Evolutionary conservation across 2,113 vertebrate species (phyloP).

Genomic region (Xenopus tropicalis): UCB_Xtro_10.0 CM004443.2:72904501-72905000

Average conservation of each 20-base stretch:
- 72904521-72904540: conserved; percentile 51
- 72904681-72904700: conserved; percentile 43
- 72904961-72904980: conserved; percentile 62
- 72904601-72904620: conserved; percentile 53
- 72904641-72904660: conserved; percentile 61
- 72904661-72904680: conserved; percentile 49
- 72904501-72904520: conserved; percentile 44
- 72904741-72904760: conserved; percentile 30
- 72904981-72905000: conserved; percentile 24
- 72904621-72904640: conserved; percentile 61
- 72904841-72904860: conserved; percentile 57
- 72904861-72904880: conserved; percentile 68
- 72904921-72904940: conserved; percentile 55
- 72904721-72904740: conserved; percentile 58
- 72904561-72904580: conserved; percentile 56
- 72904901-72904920: conserved; percentile 58
- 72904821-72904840: conserved; percentile 33
- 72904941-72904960: conserved; percentile 56
- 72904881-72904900: conserved; percentile 58
- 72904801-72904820: conserved; percentile 47
- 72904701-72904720: conserved; percentile 49
- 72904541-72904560: conserved; percentile 54
- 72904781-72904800: conserved; percentile 57
- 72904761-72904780: conserved; percentile 23
- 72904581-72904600: conserved; percentile 57